Conservation (phyloP, 2,113 vertebrate genomes). For the Notechis scutatus region DNA sequence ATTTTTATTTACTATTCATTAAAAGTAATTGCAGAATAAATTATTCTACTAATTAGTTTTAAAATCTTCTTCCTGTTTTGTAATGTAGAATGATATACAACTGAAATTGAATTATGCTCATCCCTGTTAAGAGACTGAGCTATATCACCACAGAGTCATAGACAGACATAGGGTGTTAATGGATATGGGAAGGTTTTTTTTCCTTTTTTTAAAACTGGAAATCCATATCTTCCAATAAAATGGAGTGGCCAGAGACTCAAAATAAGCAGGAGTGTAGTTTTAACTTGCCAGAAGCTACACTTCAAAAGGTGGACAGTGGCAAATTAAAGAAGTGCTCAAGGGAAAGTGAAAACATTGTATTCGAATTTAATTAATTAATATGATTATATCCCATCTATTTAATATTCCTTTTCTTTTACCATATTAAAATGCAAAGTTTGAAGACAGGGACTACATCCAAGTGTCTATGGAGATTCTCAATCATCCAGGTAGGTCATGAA, state of each 20-base stretch:
- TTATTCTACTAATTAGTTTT: neutral
- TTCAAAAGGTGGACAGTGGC: too few relatives aligned
- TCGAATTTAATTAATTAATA: too few relatives aligned
- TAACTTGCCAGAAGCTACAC: too few relatives aligned
- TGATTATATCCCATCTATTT: too few relatives aligned
- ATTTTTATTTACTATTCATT: neutral
- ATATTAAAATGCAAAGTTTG: too few relatives aligned
- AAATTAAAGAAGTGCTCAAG: too few relatives aligned
- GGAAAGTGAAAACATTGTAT: too few relatives aligned
- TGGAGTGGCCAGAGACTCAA: neutral
- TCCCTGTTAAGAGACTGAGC: neutral
- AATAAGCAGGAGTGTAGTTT: neutral
- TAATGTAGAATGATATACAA: neutral
- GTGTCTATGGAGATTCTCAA: too few relatives aligned
- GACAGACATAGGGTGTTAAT: neutral
- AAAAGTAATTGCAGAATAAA: neutral
- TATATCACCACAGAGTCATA: neutral
- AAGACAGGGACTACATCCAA: too few relatives aligned
- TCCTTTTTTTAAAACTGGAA: neutral
- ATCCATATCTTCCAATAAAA: neutral
- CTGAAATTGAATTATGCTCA: neutral
- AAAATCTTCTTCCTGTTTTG: neutral
- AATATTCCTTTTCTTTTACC: too few relatives aligned
- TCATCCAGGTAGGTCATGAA: too few relatives aligned
- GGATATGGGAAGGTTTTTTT: neutral